Evolutionary conservation across 2,113 vertebrate species (phyloP).

Genomic region (Peromyscus polionotus): DNA sequence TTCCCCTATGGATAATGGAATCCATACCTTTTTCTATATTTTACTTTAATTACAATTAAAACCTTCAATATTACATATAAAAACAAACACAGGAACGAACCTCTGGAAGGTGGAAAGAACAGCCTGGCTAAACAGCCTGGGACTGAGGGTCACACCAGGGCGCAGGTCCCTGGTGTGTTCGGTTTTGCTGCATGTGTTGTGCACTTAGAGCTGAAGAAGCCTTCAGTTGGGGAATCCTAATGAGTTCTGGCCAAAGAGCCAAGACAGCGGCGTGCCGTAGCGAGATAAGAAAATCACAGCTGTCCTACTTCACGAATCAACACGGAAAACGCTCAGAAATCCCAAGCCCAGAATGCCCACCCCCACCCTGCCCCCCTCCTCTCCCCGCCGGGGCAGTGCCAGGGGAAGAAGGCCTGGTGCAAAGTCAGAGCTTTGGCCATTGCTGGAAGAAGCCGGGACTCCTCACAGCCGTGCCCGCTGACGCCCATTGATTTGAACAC

Average conservation of each 20-base stretch:
- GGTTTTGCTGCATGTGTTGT: not conserved
- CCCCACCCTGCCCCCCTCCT: not conserved
- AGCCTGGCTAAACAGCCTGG: not conserved
- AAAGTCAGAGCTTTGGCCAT: not conserved
- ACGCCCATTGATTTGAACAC: not conserved
- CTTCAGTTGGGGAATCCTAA: not conserved
- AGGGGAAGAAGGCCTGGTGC: not conserved
- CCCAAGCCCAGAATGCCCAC: too few relatives aligned
- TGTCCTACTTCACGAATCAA: not conserved
- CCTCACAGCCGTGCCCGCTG: not conserved
- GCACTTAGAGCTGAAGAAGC: not conserved
- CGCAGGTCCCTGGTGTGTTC: not conserved
- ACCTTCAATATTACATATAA: too few relatives aligned
- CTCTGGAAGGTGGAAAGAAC: not conserved
- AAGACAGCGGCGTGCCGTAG: too few relatives aligned
- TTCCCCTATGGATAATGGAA: not conserved
- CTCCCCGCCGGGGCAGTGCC: too few relatives aligned
- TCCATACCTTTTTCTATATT: not conserved
- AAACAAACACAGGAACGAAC: not conserved
- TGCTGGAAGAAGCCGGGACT: not conserved
- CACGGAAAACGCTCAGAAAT: not conserved
- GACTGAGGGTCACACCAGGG: not conserved
- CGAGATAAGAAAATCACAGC: not conserved
- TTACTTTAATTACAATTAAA: not conserved
- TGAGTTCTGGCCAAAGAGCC: not conserved